Percentiles rank a stretch among this genome's conserved stretches.
Evolutionary conservation across 2,888 invertebrate genomes (phyloP).

Genomic region (Schizotus pectinicornis): DNA sequence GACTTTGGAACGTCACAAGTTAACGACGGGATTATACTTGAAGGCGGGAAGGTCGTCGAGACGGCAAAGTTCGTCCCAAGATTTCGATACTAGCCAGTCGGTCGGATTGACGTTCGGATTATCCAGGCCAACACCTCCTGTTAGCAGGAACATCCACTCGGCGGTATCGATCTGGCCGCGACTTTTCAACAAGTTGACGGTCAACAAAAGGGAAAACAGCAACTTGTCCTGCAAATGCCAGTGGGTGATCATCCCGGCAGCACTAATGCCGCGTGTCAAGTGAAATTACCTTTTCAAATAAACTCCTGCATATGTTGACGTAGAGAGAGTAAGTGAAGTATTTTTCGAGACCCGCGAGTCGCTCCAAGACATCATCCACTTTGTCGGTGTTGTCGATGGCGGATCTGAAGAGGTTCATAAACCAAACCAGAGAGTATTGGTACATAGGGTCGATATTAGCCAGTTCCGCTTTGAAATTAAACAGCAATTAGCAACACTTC

Average conservation of each 20-base stretch:
- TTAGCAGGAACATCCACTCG: constrained; percentile 87
- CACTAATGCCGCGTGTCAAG: background rate
- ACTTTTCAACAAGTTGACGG: constrained; percentile 72
- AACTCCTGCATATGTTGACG: constrained; percentile 88
- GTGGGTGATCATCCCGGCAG: background rate
- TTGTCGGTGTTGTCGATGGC: constrained; percentile 88
- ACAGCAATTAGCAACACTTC: too few species aligned
- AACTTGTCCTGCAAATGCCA: constrained; percentile 75
- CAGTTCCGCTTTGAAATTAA: constrained; percentile 68
- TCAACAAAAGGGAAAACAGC: constrained; percentile 80
- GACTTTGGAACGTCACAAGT: background rate
- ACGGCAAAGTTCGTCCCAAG: constrained; percentile 81
- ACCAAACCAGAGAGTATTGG: constrained; percentile 94
- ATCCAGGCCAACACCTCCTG: constrained; percentile 82
- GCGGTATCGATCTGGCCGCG: constrained; percentile 64
- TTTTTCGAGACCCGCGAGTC: constrained; percentile 75
- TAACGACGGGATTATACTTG: constrained; percentile 38
- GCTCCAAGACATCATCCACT: constrained; percentile 77
- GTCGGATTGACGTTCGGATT: constrained; percentile 75
- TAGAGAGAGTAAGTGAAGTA: constrained; percentile 91
- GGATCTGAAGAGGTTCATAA: constrained; percentile 84
- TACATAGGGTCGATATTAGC: constrained; percentile 97
- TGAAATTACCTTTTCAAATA: constrained; percentile 83
- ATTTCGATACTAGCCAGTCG: constrained; percentile 72
- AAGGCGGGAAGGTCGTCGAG: constrained; percentile 63